phyloP scores from a whole-genome alignment of 2,888 invertebrate species.

The Electrophaes corylata region DNA sequence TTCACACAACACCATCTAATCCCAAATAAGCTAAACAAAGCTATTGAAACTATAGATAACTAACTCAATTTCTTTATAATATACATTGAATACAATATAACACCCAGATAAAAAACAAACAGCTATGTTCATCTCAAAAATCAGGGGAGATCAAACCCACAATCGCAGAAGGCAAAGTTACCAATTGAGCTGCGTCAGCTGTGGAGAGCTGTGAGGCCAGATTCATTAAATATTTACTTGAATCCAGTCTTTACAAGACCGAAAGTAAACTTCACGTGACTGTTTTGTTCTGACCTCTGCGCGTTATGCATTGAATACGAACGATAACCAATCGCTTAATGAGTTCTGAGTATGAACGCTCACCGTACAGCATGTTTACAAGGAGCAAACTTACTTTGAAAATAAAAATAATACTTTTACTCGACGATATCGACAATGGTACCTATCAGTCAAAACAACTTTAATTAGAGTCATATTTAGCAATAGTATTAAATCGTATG shows the following conservation, averaged over 20 bases:
- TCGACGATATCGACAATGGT: not conserved
- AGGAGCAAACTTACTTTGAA: not conserved
- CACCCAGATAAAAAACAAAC: too few relatives aligned
- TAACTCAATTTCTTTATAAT: too few relatives aligned
- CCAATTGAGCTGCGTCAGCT: too few relatives aligned
- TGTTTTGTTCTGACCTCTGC: slow-evolving; percentile 17
- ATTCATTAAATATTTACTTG: too few relatives aligned
- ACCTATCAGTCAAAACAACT: not conserved
- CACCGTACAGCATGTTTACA: not conserved
- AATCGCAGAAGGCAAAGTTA: too few relatives aligned
- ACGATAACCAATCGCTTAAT: slow-evolving; percentile 13
- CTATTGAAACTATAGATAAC: too few relatives aligned
- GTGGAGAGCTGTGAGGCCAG: too few relatives aligned
- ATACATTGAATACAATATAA: too few relatives aligned
- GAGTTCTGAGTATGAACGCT: slow-evolving; percentile 5
- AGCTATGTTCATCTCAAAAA: too few relatives aligned
- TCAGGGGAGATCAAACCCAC: too few relatives aligned
- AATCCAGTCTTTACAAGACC: slow-evolving; percentile 13
- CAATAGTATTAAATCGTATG: not conserved
- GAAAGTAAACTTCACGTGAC: slow-evolving; percentile 6
- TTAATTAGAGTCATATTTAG: not conserved
- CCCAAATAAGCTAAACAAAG: too few relatives aligned
- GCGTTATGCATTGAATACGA: slow-evolving; percentile 4
- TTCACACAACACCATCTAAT: too few relatives aligned
- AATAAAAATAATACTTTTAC: not conserved